Percentiles rank a stretch among this genome's conserved stretches.
Evolutionary conservation across 2,113 vertebrate species (phyloP).

Genomic region (Eleginops maclovinus): DNA sequence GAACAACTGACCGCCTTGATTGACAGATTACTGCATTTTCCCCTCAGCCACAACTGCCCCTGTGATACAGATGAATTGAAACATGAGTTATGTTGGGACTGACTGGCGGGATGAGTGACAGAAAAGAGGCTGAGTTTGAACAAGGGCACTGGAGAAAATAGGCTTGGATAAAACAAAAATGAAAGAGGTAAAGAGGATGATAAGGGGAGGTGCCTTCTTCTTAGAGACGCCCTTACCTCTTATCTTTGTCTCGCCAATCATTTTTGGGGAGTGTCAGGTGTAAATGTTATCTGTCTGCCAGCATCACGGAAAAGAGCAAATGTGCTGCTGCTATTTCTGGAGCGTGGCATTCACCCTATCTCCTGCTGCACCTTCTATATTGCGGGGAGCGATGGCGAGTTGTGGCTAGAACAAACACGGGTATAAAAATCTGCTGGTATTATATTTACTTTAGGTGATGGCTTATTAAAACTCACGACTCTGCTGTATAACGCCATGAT

Average conservation of each 20-base stretch:
- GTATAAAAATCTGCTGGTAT: slow-evolving; percentile 40
- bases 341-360: slow-evolving; percentile 72
- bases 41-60: too few species aligned
- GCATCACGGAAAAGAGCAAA: slow-evolving; percentile 76
- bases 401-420: slow-evolving; percentile 65
- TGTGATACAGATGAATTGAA: too few species aligned
- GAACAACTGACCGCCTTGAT: too few species aligned
- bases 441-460: slow-evolving; percentile 59
- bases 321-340: slow-evolving; percentile 73
- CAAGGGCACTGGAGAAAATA: slow-evolving; percentile 1
- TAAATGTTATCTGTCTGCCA: slow-evolving; percentile 74
- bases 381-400: slow-evolving; percentile 34
- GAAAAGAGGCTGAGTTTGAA: background rate
- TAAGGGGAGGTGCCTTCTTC: slow-evolving; percentile 5
- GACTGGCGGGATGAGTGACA: background rate
- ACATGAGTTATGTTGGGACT: background rate
- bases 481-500: slow-evolving; percentile 34
- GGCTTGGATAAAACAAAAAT: background rate
- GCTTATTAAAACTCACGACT: slow-evolving; percentile 63
- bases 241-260: slow-evolving; percentile 10
- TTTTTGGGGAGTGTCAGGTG: slow-evolving; percentile 59
- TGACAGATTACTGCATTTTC: too few species aligned
- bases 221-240: slow-evolving; percentile 1
- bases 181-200: background rate
- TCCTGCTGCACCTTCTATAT: slow-evolving; percentile 48